A percentile compares a stretch with the other conserved stretches of the same genome.
phyloP scores from a whole-genome alignment of 1,140 invertebrate species.

The Rhagoletis zephyria region DNA sequence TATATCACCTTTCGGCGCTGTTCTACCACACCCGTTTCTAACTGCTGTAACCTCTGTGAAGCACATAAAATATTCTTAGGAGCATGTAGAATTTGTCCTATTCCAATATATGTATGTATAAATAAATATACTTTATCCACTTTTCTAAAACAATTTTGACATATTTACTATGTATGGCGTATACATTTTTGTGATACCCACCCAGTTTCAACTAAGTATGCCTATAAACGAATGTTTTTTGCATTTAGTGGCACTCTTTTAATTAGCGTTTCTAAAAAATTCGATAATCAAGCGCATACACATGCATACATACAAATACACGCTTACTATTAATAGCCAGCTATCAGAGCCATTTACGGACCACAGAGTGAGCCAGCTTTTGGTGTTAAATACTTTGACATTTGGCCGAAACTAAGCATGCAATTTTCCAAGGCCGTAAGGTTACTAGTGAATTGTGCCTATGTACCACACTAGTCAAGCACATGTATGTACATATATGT shows the following conservation, averaged over 20 bases:
- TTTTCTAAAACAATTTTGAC: too few relatives aligned
- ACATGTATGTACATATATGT: not conserved
- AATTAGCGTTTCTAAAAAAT: conserved; percentile 29
- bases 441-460: not conserved
- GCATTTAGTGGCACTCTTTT: not conserved
- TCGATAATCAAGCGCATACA: conserved; percentile 7
- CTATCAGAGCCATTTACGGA: not conserved
- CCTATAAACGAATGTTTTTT: not conserved
- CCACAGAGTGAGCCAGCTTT: conserved; percentile 9
- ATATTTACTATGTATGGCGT: too few relatives aligned
- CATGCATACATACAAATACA: not conserved
- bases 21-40: too few relatives aligned
- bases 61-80: too few relatives aligned
- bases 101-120: too few relatives aligned
- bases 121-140: too few relatives aligned
- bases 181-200: not conserved
- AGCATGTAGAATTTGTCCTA: too few relatives aligned
- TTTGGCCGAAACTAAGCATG: conserved; percentile 47
- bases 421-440: conserved; percentile 21
- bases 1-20: too few relatives aligned
- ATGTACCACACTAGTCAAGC: not conserved
- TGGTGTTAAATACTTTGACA: conserved; percentile 47
- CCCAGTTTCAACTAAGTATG: not conserved
- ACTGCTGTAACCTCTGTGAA: too few relatives aligned
- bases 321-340: not conserved